phyloP scores from a whole-genome alignment of 2,797 vertebrate genomes.

The Macrochelys suwanniensis region DNA sequence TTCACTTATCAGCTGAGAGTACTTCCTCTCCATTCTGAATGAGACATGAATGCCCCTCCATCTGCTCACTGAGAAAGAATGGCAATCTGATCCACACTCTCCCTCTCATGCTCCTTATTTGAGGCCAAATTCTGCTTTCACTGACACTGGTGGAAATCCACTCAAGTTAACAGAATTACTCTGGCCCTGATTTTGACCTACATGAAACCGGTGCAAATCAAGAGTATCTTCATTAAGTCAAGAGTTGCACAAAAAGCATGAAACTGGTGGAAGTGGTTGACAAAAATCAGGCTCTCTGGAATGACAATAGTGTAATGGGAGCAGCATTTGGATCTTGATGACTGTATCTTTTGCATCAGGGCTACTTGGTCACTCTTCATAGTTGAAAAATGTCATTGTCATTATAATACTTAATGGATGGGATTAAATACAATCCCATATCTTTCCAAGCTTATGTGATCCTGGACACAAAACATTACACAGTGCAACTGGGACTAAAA shows the following conservation, averaged over 20 bases:
- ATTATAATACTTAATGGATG: background rate
- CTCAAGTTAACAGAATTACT: background rate
- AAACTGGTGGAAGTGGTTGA: background rate
- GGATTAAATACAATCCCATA: fast-evolving
- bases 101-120: background rate
- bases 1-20: slow-evolving; percentile 35
- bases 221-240: too few relatives aligned
- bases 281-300: background rate
- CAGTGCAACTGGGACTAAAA: background rate
- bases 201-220: background rate
- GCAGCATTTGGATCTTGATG: background rate
- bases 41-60: background rate
- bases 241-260: background rate
- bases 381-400: fast-evolving
- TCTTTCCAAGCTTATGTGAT: slow-evolving; percentile 43
- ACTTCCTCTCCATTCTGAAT: slow-evolving; percentile 16
- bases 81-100: background rate
- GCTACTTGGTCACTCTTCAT: background rate
- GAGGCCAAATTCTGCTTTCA: background rate
- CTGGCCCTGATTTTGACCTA: too few relatives aligned
- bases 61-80: background rate
- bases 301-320: too few relatives aligned
- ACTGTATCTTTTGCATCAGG: background rate
- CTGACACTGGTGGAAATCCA: background rate
- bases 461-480: background rate